Evolutionary conservation across 2,888 invertebrate genomes (phyloP), one percentile per base, ranked within the genome.

Genomic region (Scaptomyza reducta): DNA sequence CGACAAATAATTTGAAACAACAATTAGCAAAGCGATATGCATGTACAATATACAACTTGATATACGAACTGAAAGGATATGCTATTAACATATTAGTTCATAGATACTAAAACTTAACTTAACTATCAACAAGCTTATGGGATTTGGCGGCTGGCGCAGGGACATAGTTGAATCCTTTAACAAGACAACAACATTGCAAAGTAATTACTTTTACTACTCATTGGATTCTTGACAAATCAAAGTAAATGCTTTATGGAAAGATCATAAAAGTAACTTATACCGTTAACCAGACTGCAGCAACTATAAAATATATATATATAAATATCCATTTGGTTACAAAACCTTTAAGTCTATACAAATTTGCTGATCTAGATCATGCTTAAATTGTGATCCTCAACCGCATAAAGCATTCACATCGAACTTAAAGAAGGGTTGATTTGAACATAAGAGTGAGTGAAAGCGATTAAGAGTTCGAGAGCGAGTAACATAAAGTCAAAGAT

Each of bases 401-500:
- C 51, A 62, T 40, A 67, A 65, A 10, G 16, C n/a, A n/a, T 46
- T 25, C 22, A 22, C 3, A 22, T 22, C 22, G 5, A 22, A 22
- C 22, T 4, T 4, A 22, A 22, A 22, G 22, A 5, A 5, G 40
- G 16, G 40, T 40, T 40, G 3, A 40, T 16, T 33, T 11, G 1
- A 18, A 10, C 4, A 3, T 46, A 25, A 22, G 22, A 33, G 14
- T 35, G 27, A 31, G 16, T 27, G 7, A 14, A 7, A 25, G 7
- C 27, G 10, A 3, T 25, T 29, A 27, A 22, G 42, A 58, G 40
- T 51, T 33, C 31, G 18, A 33, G 6, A 18, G n/a, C 6, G 6
- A 35, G 3, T 6, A 35, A 2, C 14, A 44, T 45, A 42, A 66
- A 74, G 70, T 67, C 61, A 77, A 77, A 69, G 78, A 74, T 59